Evolutionary conservation across 1,140 invertebrate species (phyloP), one percentile per base, ranked within the genome.

Genomic region (Calephelis nemesis): DNA sequence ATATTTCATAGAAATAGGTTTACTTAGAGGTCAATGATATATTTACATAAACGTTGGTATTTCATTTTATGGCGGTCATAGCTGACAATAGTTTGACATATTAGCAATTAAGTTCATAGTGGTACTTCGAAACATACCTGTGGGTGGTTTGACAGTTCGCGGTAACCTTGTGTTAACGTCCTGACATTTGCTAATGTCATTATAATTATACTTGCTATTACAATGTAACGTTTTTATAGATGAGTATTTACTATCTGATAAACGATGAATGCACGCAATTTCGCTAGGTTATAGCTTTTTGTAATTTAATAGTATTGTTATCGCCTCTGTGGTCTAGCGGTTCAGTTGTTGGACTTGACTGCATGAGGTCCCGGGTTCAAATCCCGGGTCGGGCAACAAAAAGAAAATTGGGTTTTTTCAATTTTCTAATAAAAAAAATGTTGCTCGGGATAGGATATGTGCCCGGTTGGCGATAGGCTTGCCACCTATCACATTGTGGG

Each of bases 141-240:
- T 72, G 71, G 71, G 71, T 72, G 71, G 71, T 47, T 60, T 58
- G 52, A 58, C 19, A 39, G 52, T 47, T 47, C 67, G 67, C 63
- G 48, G 71, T 72, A 67, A 48, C 71, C 67, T 72, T 68, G 63
- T 69, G 66, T 62, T 42, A 48, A 63, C 63, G 71, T 72, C 71
- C 65, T 58, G 71, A 68, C 66, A 68, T 68, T 72, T 68, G 70
- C 70, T 69, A 63, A 72, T 67, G 52, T 60, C 52, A 50, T 66
- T 66, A 72, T 72, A 66, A 72, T 72, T 72, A 67, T 60, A 62
- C n/a, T 47, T 48, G 58, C 65, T 54, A 13, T 19, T 54, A 54
- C 15, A 54, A 54, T 19, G 50, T 54, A 54, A 19, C 3, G 19
- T 54, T 54, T 54, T 54, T 54, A 54, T 54, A 54, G 15, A 54